phyloP scores from a whole-genome alignment of 2,888 invertebrate genomes.

The Temnothorax ravouxi region DNA sequence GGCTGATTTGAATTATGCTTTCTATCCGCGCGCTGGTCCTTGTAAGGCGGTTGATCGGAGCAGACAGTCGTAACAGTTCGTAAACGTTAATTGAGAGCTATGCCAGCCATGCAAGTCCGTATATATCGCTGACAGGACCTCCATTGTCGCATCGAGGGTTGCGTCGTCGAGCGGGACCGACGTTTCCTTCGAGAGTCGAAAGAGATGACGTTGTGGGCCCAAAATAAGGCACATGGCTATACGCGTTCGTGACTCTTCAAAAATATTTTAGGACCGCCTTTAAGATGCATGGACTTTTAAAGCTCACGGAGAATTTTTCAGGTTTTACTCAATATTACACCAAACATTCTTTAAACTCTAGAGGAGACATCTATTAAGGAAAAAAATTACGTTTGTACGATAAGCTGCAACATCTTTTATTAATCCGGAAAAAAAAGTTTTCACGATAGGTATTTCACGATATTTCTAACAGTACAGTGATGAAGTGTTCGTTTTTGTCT shows the following conservation, averaged over 20 bases:
- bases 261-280: constrained; percentile 39
- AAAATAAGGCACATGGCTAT: constrained; percentile 36
- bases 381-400: not conserved
- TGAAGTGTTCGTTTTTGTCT: constrained; percentile 56
- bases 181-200: constrained; percentile 57
- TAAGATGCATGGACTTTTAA: not conserved
- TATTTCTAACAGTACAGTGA: not conserved
- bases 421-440: not conserved
- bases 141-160: constrained; percentile 76
- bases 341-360: not conserved
- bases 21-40: constrained; percentile 53
- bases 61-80: constrained; percentile 67
- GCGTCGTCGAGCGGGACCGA: constrained; percentile 50
- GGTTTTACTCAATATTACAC: not conserved
- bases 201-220: constrained; percentile 48
- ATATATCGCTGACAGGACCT: constrained; percentile 80
- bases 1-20: constrained; percentile 50
- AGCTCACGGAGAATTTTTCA: not conserved
- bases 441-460: not conserved
- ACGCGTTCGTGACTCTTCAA: constrained; percentile 49
- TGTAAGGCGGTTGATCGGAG: constrained; percentile 55
- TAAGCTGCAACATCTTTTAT: not conserved
- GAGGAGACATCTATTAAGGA: not conserved
- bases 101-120: constrained; percentile 76
- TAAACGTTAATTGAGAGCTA: constrained; percentile 80